A percentile compares a stretch with the other conserved stretches of the same genome.
Evolutionary conservation across 2,797 vertebrate genomes (phyloP).

Genomic region (Silurus aristotelis): DNA sequence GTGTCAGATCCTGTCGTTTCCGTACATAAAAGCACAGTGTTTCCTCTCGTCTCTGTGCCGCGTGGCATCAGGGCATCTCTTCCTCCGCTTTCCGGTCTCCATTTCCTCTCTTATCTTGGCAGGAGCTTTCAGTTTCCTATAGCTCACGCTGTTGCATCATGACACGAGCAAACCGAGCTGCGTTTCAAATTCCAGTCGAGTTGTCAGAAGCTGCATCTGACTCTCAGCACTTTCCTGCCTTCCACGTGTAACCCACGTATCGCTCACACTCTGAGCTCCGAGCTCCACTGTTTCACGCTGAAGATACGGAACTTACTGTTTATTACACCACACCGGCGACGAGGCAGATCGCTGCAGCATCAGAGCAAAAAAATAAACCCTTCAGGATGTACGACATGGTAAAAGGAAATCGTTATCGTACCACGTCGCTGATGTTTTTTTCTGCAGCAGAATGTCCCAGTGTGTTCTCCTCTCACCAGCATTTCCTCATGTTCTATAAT

Average conservation of each 20-base stretch:
- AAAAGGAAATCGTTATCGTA: neutral
- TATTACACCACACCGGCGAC: too few relatives aligned
- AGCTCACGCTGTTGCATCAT: neutral
- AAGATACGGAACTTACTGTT: neutral
- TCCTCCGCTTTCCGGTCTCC: conserved; percentile 1
- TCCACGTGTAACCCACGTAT: neutral
- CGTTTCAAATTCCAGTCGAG: neutral
- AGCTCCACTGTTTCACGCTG: neutral
- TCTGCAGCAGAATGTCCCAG: neutral
- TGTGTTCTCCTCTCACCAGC: too few relatives aligned
- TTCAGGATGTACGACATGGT: neutral
- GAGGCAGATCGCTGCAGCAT: neutral
- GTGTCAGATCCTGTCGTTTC: neutral
- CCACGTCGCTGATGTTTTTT: neutral
- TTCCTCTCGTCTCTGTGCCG: conserved; percentile 16
- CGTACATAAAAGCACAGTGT: neutral
- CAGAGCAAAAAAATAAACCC: neutral
- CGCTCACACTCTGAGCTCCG: neutral
- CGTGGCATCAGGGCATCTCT: conserved; percentile 9
- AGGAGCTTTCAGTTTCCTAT: conserved; percentile 43
- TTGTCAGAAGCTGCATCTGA: neutral
- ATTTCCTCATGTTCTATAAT: neutral
- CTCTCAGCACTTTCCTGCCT: neutral
- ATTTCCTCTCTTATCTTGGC: conserved; percentile 43
- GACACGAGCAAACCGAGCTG: neutral